A percentile compares a stretch with the other conserved stretches of the same genome.
Evolutionary conservation across 2,888 invertebrate genomes (phyloP).

Genomic region (Horisme vitalbata): DNA sequence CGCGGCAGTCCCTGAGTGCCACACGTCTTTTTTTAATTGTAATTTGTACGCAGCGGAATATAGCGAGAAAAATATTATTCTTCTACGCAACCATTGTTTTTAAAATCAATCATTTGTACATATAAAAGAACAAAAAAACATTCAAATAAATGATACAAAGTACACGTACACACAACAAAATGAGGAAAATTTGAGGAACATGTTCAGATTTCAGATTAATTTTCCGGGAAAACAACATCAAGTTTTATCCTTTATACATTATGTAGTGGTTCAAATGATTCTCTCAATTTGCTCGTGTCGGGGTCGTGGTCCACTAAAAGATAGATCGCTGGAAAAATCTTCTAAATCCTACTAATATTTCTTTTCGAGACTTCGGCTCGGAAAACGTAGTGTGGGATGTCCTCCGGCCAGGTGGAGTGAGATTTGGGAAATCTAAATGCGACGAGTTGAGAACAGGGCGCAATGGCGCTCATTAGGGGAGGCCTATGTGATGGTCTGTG

Average conservation of each 20-base stretch:
- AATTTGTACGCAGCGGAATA: no score
- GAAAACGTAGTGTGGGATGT: no score
- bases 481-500: no score
- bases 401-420: no score
- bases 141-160: neutral
- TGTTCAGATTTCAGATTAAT: constrained; percentile 29
- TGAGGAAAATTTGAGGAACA: constrained; percentile 8
- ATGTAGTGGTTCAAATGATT: constrained; percentile 20
- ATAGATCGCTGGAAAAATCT: neutral
- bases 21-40: no score
- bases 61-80: no score
- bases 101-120: neutral
- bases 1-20: no score
- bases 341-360: neutral
- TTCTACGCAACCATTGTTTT: no score
- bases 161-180: constrained; percentile 4
- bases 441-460: no score
- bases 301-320: constrained; percentile 1
- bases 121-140: constrained; percentile 1
- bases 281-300: constrained; percentile 11
- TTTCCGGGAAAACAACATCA: constrained; percentile 11
- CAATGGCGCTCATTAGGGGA: no score
- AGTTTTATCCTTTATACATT: constrained; percentile 8
- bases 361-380: neutral
- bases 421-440: no score